Base-by-base conservation (phyloP, 2,888 invertebrate genomes). In the Cacoxenus indagator region DNA sequence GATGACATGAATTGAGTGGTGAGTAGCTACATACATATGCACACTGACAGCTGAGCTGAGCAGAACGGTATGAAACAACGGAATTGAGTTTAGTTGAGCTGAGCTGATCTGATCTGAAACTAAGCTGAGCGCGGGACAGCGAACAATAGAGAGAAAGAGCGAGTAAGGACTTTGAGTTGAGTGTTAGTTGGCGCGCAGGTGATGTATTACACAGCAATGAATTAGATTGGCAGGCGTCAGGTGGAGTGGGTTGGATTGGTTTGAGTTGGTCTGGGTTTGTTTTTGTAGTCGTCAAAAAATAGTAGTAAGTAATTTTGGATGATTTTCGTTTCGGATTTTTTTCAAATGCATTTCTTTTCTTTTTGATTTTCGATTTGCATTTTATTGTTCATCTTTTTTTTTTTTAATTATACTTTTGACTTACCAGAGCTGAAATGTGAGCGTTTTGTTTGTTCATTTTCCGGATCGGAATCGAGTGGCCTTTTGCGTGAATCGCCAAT, bases 401-500 rank as follows among this genome's bases (percentile, higher is more conserved):
- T 64, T 69, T 70, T 72, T 61, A 72, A 69, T 68, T 75, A 68
- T 73, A 70, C n/a, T 76, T 75, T 76, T 75, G 81, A 86, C 90
- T 92, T 92, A 95, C 95, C 95, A 91, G 94, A 92, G 90, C 94
- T 95, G 90, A 95, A 95, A 90, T 95, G 95, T 87, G 95, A 95
- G 89, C 95, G 93, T 90, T 95, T 95, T 85, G 94, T 93, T 88
- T 94, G 93, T 88, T 94, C 95, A 91, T 94, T 95, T 90, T 95
- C 95, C 84, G 92, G 92, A 90, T 95, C 95, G 80, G 87, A 84
- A 90, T 95, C 95, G 87, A 95, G 92, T 85, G 95, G 95, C 89
- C 95, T 92, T 91, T 95, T 95, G 90, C 95, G 93, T 90, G 95
- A 95, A 91, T 95, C 95, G 80, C 88, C 88, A 90, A 94, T 94